phyloP scores from a whole-genome alignment of 1,140 invertebrate species.

The Neotoxoptera formosana region DNA sequence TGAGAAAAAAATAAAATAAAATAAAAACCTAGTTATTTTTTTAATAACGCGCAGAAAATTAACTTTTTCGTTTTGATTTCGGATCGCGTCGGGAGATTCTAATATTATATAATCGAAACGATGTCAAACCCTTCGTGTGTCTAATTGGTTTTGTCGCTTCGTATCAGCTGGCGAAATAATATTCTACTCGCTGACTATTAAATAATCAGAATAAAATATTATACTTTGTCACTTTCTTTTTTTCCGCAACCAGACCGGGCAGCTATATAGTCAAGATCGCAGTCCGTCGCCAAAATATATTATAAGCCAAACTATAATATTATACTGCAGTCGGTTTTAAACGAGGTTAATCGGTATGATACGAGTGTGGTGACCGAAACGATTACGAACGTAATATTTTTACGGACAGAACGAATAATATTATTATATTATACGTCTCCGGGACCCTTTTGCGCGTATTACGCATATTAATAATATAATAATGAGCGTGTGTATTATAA shows the following conservation, averaged over 20 bases:
- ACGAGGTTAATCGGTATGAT: not conserved
- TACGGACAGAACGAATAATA: not conserved
- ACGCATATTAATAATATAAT: no score
- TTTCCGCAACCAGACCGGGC: not conserved
- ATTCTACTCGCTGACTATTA: not conserved
- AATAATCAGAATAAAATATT: not conserved
- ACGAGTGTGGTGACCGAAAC: not conserved
- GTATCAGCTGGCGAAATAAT: no score
- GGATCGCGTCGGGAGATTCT: rapidly evolving
- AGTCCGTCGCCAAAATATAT: not conserved
- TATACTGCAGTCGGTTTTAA: not conserved
- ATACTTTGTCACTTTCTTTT: not conserved
- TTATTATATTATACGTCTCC: not conserved
- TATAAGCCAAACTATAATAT: not conserved
- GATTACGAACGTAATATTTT: not conserved
- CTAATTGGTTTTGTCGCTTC: not conserved
- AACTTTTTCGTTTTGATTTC: not conserved
- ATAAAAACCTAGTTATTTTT: not conserved
- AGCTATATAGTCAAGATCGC: no score
- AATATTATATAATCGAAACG: not conserved
- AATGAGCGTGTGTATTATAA: not conserved
- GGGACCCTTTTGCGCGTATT: not conserved
- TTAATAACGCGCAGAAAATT: not conserved
- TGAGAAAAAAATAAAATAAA: not conserved
- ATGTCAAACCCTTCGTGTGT: not conserved